Conservation (phyloP, 1,140 invertebrate species). For the Paracyclopina nana region DNA sequence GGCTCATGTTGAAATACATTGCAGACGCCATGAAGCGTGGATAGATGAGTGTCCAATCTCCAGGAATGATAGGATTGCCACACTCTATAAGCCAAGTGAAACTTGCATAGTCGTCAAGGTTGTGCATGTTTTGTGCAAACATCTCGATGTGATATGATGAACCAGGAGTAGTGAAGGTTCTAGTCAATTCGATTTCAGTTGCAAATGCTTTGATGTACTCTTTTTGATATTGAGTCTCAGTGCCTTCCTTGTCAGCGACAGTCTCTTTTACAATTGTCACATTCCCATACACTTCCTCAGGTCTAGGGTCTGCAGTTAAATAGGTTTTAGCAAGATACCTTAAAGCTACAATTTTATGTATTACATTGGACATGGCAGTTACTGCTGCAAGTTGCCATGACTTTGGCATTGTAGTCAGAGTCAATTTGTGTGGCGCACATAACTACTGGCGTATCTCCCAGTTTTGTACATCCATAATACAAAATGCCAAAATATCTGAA, state of each 20-base stretch:
- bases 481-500: neutral
- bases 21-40: neutral
- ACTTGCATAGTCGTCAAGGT: neutral
- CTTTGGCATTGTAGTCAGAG: neutral
- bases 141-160: neutral
- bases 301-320: neutral
- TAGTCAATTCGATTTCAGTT: neutral
- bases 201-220: neutral
- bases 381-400: neutral
- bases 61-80: neutral
- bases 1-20: neutral
- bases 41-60: neutral
- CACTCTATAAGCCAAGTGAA: neutral
- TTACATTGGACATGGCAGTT: neutral
- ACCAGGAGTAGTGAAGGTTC: neutral
- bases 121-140: neutral
- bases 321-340: neutral
- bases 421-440: neutral
- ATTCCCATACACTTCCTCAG: neutral
- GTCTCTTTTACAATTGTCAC: neutral
- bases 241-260: neutral
- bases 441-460: neutral
- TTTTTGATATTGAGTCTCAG: neutral
- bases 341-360: neutral
- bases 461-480: constrained; percentile 1